Conservation (phyloP, 2,113 vertebrate genomes). For the Meleagris gallopavo region DNA sequence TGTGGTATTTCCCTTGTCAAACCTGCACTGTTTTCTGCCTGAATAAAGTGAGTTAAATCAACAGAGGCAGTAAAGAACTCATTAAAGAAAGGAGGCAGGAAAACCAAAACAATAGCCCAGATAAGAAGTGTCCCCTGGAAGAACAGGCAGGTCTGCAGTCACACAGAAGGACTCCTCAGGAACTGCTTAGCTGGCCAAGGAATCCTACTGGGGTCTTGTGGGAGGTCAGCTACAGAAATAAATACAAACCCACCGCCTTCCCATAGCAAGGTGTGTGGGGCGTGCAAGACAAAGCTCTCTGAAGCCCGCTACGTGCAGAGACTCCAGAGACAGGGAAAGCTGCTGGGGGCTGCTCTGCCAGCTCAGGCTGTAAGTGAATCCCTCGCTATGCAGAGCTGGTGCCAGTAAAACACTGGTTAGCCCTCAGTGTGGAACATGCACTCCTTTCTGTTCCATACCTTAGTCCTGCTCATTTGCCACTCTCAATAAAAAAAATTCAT, state of each 20-base stretch:
- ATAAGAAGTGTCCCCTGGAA: background rate
- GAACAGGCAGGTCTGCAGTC: background rate
- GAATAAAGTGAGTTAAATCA: background rate
- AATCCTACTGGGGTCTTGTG: background rate
- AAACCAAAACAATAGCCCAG: slow-evolving; percentile 19
- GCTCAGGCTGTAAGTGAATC: background rate
- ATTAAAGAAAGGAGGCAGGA: background rate
- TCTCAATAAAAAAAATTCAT: rapidly evolving
- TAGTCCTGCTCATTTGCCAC: background rate
- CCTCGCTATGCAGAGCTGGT: background rate
- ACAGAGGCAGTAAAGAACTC: background rate
- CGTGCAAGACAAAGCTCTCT: background rate
- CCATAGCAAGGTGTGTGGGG: rapidly evolving
- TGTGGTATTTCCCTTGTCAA: background rate
- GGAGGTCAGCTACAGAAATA: background rate
- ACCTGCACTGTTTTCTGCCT: background rate
- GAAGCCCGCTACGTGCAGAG: background rate
- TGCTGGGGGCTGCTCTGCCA: background rate
- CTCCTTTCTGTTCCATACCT: background rate
- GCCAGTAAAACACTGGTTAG: background rate
- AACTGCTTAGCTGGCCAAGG: background rate
- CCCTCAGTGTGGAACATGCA: background rate
- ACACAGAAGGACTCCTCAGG: background rate
- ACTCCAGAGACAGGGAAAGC: background rate
- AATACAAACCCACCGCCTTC: too few relatives aligned